A percentile compares a stretch with the other conserved stretches of the same genome.
phyloP scores from a whole-genome alignment of 1,140 invertebrate genomes.

The Streblospio benedicti region DNA sequence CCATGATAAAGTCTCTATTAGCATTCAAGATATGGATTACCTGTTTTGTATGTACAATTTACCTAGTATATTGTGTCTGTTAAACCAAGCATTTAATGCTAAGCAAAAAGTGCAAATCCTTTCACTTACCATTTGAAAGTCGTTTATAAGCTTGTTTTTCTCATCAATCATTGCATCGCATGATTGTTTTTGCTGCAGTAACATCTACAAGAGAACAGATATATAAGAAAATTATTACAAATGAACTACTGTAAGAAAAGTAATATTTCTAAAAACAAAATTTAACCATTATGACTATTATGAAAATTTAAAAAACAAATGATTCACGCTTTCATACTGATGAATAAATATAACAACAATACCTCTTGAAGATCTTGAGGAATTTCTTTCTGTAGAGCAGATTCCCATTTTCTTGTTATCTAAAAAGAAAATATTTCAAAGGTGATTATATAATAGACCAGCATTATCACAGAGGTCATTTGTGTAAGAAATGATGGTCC shows the following conservation, averaged over 20 bases:
- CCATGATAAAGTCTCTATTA: too few relatives aligned
- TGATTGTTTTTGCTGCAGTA: conserved; percentile 56
- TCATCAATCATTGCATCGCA: conserved; percentile 62
- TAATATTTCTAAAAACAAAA: neutral
- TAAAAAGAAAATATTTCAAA: conserved; percentile 19
- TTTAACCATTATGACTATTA: neutral
- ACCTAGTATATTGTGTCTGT: too few relatives aligned
- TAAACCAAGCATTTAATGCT: too few relatives aligned
- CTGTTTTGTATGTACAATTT: too few relatives aligned
- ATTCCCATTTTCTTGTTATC: conserved; percentile 60
- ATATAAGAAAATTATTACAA: neutral
- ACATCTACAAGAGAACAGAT: conserved; percentile 30
- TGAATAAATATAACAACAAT: conserved; percentile 45
- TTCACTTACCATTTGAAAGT: conserved; percentile 53
- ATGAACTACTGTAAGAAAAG: neutral
- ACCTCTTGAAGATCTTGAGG: conserved; percentile 67
- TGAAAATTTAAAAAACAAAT: neutral
- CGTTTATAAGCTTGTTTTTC: conserved; percentile 67
- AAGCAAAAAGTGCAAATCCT: too few relatives aligned
- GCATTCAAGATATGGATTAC: too few relatives aligned
- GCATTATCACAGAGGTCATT: neutral
- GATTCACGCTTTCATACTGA: neutral
- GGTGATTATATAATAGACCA: neutral
- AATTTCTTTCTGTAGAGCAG: conserved; percentile 63
- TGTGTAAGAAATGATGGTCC: too few relatives aligned